Base-by-base conservation (phyloP, 1,140 invertebrate species). In the Drosophila erecta region DNA sequence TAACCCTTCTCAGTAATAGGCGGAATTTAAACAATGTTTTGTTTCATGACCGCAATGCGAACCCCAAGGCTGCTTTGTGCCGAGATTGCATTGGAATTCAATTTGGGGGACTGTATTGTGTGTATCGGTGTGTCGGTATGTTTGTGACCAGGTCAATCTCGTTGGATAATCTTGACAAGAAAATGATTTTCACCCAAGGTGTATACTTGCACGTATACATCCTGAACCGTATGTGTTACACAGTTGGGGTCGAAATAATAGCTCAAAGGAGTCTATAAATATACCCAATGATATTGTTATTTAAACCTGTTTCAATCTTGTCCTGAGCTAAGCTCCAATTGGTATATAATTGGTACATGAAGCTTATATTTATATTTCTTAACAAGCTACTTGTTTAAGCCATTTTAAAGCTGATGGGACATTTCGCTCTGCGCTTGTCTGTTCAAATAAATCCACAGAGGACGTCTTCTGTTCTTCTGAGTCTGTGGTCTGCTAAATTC, bases 1-100 rank as follows among this genome's bases (percentile, higher is more conserved):
- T 83, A 89, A 79, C 75, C 75, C 76, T 83, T 87, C 66, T 44
- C 53, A 76, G 43, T 37, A 75, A 58, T 62, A 64, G 59, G 46
- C 66, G 62, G 72, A 71, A 81, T 87, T 87, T 81, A 37, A 65
- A 59, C 67, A 74, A 81, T 83, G 65, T 83, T 79, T 84, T 76
- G 67, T 69, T 87, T 89, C 59, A 47, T 70, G 64, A 75, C 76
- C 56, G 76, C 66, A 84, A 77, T 78, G 50, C 55, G 33, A 59
- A 35, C 40, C 43, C 50, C 40, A 46, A 59, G 54, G 37, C 20
- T 35, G 60, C 22, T 47, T 44, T 50, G 47, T 38, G 43, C 46
- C 47, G 59, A 77, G 79, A 87, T 87, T 87, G 76, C 71, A 80
- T 77, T 84, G 76, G 71, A 79, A 90, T 89, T 89, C 76, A 90